Conservation (phyloP, 2,888 invertebrate genomes). For the Ectobius pallidus region DNA sequence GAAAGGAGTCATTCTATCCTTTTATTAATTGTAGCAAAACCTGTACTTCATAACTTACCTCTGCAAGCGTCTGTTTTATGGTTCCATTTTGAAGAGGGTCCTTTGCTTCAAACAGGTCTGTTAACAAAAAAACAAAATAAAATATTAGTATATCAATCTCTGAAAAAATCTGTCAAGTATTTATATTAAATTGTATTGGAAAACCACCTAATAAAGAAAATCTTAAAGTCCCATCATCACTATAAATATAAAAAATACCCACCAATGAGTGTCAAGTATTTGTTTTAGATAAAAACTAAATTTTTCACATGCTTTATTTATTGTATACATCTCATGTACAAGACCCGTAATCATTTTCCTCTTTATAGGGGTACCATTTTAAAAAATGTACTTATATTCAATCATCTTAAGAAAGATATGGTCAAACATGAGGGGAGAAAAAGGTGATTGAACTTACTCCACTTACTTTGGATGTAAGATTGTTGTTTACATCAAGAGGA, state of each 20-base stretch:
- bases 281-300: too few species aligned
- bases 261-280: too few species aligned
- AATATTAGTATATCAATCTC: neutral
- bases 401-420: too few species aligned
- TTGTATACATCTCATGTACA: neutral
- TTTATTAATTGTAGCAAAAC: neutral
- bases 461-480: too few species aligned
- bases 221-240: too few species aligned
- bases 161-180: neutral
- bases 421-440: too few species aligned
- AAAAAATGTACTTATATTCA: neutral
- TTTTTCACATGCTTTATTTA: neutral
- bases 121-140: constrained; percentile 46
- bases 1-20: neutral
- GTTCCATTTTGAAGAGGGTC: constrained; percentile 81
- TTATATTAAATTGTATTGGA: neutral
- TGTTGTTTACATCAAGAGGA: too few species aligned
- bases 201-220: too few species aligned
- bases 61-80: constrained; percentile 79
- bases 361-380: neutral
- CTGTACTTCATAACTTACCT: constrained; percentile 61
- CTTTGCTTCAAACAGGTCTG: constrained; percentile 75
- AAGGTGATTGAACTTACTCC: too few species aligned
- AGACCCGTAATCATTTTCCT: neutral
- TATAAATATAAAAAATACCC: too few species aligned